These are phyloP conservation scores for Diplogasteroides magnus DNA, from an alignment of 1,140 invertebrate species.

Conservation along the genomic window DNA sequence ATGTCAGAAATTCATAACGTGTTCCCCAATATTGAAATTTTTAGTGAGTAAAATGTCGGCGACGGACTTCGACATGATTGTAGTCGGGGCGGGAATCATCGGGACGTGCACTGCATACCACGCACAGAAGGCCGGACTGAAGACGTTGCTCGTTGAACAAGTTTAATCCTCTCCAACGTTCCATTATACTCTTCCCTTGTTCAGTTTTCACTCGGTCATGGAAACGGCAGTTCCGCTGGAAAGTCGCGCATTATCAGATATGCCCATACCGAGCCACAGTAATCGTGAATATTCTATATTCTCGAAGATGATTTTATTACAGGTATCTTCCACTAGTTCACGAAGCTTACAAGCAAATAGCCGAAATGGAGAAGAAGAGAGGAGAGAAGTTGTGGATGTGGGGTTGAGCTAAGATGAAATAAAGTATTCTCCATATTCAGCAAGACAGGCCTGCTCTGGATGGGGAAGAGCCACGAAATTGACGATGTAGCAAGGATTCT, in stretches of 20 bases:
- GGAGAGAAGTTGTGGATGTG: constrained; percentile 24
- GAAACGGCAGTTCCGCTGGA: constrained; percentile 25
- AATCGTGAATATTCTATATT: not conserved
- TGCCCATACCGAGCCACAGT: no score
- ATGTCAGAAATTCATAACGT: no score
- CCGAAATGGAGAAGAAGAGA: constrained; percentile 17
- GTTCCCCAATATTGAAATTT: no score
- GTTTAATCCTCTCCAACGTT: constrained; percentile 2
- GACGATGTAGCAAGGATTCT: constrained; percentile 13
- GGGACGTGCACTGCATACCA: constrained; percentile 25
- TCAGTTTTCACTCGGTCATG: constrained; percentile 22
- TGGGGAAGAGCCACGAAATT: constrained; percentile 4
- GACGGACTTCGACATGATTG: not conserved
- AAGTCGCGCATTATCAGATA: constrained; percentile 14
- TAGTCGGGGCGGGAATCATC: not conserved
- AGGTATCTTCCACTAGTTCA: constrained; percentile 22
- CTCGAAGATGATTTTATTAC: not conserved
- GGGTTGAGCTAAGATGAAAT: no score
- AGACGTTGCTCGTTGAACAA: constrained; percentile 23
- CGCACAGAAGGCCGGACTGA: constrained; percentile 20
- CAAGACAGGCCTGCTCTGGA: constrained; percentile 23
- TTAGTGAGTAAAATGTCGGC: not conserved
- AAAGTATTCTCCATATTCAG: constrained; percentile 7
- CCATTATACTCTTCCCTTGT: not conserved
- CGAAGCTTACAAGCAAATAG: constrained; percentile 24